Conservation (phyloP, 2,113 vertebrate species). For the Pteronura brasiliensis region DNA sequence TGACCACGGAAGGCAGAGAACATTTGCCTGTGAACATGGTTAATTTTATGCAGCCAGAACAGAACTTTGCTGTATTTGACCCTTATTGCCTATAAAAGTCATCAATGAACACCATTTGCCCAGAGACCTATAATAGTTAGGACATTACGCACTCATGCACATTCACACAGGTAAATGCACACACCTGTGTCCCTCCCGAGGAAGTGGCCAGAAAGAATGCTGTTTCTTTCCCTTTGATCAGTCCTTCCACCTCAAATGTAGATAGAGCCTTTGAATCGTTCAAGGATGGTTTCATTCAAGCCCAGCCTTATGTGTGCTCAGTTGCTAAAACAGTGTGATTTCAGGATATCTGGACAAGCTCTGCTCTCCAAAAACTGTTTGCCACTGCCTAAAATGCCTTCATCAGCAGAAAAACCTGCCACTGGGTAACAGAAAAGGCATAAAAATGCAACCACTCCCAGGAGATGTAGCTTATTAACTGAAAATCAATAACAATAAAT, state of each 20-base stretch:
- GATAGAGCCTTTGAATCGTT: neutral
- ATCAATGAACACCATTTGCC: neutral
- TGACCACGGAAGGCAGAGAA: neutral
- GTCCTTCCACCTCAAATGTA: neutral
- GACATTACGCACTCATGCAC: neutral
- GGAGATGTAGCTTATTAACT: neutral
- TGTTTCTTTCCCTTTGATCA: neutral
- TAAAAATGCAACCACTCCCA: neutral
- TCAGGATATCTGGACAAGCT: neutral
- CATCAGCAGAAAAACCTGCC: neutral
- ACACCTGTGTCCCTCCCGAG: neutral
- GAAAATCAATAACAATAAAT: neutral
- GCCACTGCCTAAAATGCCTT: neutral
- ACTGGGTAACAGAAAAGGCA: neutral
- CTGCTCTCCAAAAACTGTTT: neutral
- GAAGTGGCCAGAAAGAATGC: neutral
- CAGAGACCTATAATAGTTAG: neutral
- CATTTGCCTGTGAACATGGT: neutral
- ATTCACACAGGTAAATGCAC: neutral
- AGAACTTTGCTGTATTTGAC: neutral
- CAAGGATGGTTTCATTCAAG: neutral
- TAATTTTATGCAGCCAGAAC: neutral
- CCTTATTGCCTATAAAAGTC: neutral
- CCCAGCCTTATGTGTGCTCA: neutral
- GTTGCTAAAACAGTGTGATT: neutral